These are phyloP conservation scores for Lycorma delicatula DNA, from an alignment of 1,140 invertebrate species.

Conservation along the genomic window DNA sequence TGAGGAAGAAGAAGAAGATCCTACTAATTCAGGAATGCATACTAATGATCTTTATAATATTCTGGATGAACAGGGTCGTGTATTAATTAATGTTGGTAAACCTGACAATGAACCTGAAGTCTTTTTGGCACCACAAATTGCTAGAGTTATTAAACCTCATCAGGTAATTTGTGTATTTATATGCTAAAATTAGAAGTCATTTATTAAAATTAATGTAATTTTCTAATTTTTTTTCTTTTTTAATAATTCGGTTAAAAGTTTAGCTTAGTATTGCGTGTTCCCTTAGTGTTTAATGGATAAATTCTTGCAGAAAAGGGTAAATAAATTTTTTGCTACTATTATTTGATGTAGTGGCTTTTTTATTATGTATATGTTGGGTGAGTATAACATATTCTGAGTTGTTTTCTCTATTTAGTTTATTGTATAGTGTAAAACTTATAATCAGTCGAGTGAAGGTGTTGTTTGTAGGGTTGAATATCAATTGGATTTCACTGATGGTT, in stretches of 20 bases:
- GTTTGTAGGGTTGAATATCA: too few relatives aligned
- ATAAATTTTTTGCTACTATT: too few relatives aligned
- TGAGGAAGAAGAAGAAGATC: conserved; percentile 52
- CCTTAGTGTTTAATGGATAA: too few relatives aligned
- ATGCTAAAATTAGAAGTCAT: not conserved
- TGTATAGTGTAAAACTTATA: too few relatives aligned
- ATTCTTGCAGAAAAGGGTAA: too few relatives aligned
- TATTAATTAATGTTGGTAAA: conserved; percentile 94
- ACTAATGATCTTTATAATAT: conserved; percentile 88
- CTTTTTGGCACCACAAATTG: conserved; percentile 87
- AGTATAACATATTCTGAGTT: too few relatives aligned
- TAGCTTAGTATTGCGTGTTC: too few relatives aligned
- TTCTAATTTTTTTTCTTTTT: not conserved
- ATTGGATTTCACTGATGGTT: too few relatives aligned
- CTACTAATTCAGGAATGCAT: conserved; percentile 63
- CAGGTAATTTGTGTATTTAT: conserved; percentile 44
- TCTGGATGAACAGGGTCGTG: conserved; percentile 83
- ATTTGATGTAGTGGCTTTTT: too few relatives aligned
- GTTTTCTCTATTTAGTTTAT: too few relatives aligned
- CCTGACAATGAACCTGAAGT: conserved; percentile 86
- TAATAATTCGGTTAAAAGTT: not conserved
- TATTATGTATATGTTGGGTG: too few relatives aligned
- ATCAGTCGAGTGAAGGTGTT: too few relatives aligned
- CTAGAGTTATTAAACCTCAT: conserved; percentile 90
- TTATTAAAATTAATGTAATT: not conserved